Evolutionary conservation across 2,888 invertebrate genomes (phyloP).

Genomic region (Cryptosula pallasiana): DNA sequence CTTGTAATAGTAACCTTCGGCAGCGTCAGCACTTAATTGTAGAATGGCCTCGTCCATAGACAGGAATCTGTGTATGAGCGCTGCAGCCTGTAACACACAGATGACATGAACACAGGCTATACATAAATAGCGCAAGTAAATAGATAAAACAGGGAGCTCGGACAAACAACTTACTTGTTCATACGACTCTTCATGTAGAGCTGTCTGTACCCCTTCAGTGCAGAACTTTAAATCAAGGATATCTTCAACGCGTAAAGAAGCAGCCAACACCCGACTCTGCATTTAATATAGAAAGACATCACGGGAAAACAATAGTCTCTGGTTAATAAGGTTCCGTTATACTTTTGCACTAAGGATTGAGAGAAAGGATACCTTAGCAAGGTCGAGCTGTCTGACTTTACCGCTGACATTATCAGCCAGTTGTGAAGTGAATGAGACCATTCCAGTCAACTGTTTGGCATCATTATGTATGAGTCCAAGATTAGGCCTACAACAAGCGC

Average conservation of each 20-base stretch:
- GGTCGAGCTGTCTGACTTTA: constrained; percentile 87
- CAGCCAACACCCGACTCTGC: constrained; percentile 84
- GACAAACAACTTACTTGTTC: constrained; percentile 59
- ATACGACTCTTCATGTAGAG: constrained; percentile 88
- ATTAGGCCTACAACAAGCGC: constrained; percentile 58
- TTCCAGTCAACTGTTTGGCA: constrained; percentile 71
- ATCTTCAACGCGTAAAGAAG: constrained; percentile 89
- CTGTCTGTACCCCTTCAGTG: constrained; percentile 92
- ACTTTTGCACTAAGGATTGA: no score
- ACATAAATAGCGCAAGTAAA: no score
- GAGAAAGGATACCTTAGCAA: constrained; percentile 67
- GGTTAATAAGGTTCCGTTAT: no score
- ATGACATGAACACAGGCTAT: no score
- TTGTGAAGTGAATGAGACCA: constrained; percentile 79
- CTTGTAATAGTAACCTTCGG: constrained; percentile 55
- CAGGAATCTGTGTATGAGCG: constrained; percentile 86
- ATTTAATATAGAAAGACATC: constrained; percentile 35
- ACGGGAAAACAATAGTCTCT: no score
- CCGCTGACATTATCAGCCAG: constrained; percentile 90
- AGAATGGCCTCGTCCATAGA: constrained; percentile 82
- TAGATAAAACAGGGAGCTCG: neutral
- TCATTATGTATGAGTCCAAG: constrained; percentile 61
- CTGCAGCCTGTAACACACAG: constrained; percentile 65
- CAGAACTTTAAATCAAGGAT: constrained; percentile 89
- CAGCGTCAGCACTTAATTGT: constrained; percentile 72